These are phyloP conservation scores for Drosophila simulans DNA, from an alignment of 1,140 invertebrate genomes.

Conservation along the genomic window DNA sequence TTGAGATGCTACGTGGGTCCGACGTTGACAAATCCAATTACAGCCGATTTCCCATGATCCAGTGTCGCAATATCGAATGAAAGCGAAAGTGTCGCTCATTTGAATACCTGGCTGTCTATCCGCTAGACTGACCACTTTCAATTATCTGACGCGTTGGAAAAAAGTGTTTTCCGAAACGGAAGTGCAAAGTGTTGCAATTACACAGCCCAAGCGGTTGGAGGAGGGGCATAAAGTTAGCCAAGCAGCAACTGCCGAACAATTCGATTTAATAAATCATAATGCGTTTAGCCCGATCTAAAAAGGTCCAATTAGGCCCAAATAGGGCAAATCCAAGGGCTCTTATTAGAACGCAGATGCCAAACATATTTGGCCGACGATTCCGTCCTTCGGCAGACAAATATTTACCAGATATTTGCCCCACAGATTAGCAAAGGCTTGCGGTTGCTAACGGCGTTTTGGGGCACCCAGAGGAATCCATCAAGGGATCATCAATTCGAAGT, in stretches of 20 bases:
- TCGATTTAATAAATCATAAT: slow-evolving; percentile 58
- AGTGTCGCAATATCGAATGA: slow-evolving; percentile 20
- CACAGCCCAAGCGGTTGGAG: not conserved
- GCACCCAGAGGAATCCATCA: slow-evolving; percentile 67
- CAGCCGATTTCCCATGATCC: slow-evolving; percentile 38
- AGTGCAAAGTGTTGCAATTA: slow-evolving; percentile 79
- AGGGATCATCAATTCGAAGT: slow-evolving; percentile 73
- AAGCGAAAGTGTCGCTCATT: slow-evolving; percentile 66
- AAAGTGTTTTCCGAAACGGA: slow-evolving; percentile 57
- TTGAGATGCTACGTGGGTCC: slow-evolving; percentile 34
- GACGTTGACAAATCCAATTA: slow-evolving; percentile 35
- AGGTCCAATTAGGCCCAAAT: slow-evolving; percentile 69
- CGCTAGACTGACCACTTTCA: slow-evolving; percentile 63
- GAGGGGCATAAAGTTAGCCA: slow-evolving; percentile 37
- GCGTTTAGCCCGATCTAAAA: slow-evolving; percentile 69
- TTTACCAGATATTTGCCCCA: slow-evolving; percentile 66
- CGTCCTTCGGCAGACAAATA: slow-evolving; percentile 29
- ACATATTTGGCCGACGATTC: slow-evolving; percentile 43
- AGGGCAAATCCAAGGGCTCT: slow-evolving; percentile 54
- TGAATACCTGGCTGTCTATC: slow-evolving; percentile 40
- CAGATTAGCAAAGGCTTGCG: slow-evolving; percentile 67
- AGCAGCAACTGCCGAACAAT: slow-evolving; percentile 53
- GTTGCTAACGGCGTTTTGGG: slow-evolving; percentile 67
- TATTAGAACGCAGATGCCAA: slow-evolving; percentile 65
- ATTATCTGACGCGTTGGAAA: slow-evolving; percentile 39